Base-by-base conservation (phyloP, 2,888 invertebrate genomes). In the Salpingus planirostris region DNA sequence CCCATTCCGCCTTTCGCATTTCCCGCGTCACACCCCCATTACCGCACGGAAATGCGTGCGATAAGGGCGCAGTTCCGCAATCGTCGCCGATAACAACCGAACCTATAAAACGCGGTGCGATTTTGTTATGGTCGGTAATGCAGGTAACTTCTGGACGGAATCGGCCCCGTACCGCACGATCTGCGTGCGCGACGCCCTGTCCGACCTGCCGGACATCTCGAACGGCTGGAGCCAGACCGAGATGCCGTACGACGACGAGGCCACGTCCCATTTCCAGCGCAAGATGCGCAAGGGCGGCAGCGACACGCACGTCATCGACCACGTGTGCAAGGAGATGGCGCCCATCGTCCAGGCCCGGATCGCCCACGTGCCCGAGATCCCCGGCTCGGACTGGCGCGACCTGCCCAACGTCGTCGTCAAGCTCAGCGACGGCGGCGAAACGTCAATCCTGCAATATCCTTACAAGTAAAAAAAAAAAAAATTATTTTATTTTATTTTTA, bases 341-440 rank as follows among this genome's bases (percentile, higher is more conserved):
- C 74, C 83, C 1, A 60, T 89, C 15, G 81, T 87, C 2, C 81
- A 78, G 59, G 83, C 83, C 1, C 71, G 89, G 32, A 86, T 90
- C 54, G 65, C 71, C 12, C 71, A 83, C 40, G 77, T 90, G 33
- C 89, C 89, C 1, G 73, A 75, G 1, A 68, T 70, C 2, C 74
- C 78, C 0, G 88, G 86, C 1, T 78, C 85, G 0, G 89, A 90
- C 59, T 90, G 90, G 90, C 69, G 89, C 24, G 87, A 88, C 60
- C 66, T 90, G 13, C 89, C 90, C 1, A 90, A 90, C 54, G 73
- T 82, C 36, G 72, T 72, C 2, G 73, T 85, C 0, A 62, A 71
- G 15, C 65, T 89, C 12, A 72, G 72, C 2, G 85, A 88, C 60
- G 85, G 85, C 36, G 78, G 71, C 6, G 74, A 69, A 45, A 65